These are phyloP conservation scores for Cyanocitta stelleri DNA, from an alignment of 2,113 vertebrate species.

Conservation along the genomic window DNA sequence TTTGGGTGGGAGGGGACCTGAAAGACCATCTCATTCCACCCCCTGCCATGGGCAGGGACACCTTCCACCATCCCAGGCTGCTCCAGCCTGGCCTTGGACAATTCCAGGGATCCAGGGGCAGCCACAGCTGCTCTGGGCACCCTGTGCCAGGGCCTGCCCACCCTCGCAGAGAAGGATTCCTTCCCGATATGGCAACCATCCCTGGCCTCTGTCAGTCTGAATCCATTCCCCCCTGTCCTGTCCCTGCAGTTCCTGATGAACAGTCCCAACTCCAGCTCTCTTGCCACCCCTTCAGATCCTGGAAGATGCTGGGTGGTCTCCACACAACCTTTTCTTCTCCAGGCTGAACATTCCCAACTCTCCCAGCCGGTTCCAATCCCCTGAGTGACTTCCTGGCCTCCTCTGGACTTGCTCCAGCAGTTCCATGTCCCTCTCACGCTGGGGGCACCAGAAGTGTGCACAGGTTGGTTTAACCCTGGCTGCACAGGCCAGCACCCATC, in stretches of 20 bases:
- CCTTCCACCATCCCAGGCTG: accelerated
- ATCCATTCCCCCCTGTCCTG: background rate
- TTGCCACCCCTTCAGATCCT: background rate
- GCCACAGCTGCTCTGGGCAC: background rate
- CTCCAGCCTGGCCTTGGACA: background rate
- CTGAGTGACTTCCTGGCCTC: background rate
- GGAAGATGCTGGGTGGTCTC: background rate
- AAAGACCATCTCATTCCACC: background rate
- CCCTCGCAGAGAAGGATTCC: background rate
- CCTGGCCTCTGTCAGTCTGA: background rate
- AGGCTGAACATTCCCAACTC: background rate
- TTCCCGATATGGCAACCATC: no score
- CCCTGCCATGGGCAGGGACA: background rate
- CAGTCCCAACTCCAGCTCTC: background rate
- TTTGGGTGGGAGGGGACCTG: background rate
- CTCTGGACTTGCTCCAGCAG: background rate
- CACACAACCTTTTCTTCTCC: background rate
- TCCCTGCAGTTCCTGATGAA: background rate
- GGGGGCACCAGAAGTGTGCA: background rate
- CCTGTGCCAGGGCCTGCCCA: background rate
- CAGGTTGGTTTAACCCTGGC: background rate
- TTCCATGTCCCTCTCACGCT: accelerated
- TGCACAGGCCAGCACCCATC: background rate
- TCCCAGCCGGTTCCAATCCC: background rate
- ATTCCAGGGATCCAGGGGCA: background rate